Percentiles rank a stretch among this genome's conserved stretches.
phyloP scores from a whole-genome alignment of 2,113 vertebrate species.

The Penelope pileata region DNA sequence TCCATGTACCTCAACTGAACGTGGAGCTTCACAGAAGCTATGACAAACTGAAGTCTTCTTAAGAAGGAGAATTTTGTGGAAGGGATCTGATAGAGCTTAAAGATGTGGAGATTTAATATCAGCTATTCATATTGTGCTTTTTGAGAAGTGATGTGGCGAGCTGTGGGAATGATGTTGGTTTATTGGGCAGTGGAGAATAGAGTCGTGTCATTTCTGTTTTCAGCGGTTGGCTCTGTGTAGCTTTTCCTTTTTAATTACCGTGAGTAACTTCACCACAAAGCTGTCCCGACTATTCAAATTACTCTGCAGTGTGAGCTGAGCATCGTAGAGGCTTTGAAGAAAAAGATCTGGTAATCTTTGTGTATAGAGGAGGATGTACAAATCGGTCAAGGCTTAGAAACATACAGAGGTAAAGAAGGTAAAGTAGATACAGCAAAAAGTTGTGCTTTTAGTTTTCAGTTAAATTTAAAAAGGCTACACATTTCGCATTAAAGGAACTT shows the following conservation, averaged over 20 bases:
- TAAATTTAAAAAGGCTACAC: neutral
- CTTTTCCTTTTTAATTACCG: neutral
- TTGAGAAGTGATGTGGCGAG: neutral
- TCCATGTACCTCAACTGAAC: neutral
- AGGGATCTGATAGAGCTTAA: neutral
- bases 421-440: neutral
- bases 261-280: neutral
- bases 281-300: neutral
- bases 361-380: neutral
- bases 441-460: neutral
- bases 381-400: neutral
- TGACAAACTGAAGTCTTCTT: neutral
- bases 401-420: neutral
- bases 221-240: neutral
- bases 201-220: neutral
- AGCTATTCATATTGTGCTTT: neutral
- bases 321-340: neutral
- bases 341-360: neutral
- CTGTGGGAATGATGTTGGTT: accelerated
- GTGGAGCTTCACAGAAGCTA: neutral
- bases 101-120: neutral
- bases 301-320: neutral
- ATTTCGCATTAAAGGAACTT: neutral
- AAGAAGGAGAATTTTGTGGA: neutral
- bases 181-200: neutral